Conservation (phyloP, 2,113 vertebrate species). For the Rhinolophus ferrumequinum region DNA sequence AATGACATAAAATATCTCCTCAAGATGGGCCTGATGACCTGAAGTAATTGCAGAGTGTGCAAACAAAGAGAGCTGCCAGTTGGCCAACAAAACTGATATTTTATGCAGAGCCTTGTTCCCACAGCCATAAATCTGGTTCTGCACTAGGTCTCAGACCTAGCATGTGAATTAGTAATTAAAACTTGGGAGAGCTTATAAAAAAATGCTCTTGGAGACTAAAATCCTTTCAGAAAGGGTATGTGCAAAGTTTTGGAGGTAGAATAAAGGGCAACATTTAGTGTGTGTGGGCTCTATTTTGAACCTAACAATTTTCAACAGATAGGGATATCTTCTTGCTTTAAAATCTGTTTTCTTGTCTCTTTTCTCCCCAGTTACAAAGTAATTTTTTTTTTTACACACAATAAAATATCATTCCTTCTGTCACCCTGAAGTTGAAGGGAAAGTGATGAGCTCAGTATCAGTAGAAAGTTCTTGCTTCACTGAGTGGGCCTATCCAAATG, state of each 20-base stretch:
- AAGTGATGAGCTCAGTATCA: not conserved
- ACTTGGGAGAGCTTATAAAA: constrained; percentile 66
- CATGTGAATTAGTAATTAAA: constrained; percentile 81
- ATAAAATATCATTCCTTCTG: not conserved
- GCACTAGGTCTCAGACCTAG: constrained; percentile 78
- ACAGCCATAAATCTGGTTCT: constrained; percentile 81
- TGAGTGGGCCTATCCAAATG: not conserved
- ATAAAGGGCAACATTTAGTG: not conserved
- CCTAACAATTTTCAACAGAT: not conserved
- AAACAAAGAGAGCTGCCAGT: constrained; percentile 83
- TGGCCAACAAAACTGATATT: constrained; percentile 79
- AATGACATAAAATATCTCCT: constrained; percentile 82
- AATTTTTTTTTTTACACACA: not conserved
- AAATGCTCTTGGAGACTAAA: constrained; percentile 32
- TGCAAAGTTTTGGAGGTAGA: not conserved
- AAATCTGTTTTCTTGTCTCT: not conserved
- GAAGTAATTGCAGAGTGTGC: constrained; percentile 84
- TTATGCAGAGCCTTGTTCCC: constrained; percentile 77
- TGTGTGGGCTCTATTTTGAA: not conserved
- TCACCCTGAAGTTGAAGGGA: not conserved
- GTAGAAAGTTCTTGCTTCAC: not conserved
- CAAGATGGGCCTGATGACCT: constrained; percentile 83
- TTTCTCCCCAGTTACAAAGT: not conserved
- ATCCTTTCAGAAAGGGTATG: not conserved
- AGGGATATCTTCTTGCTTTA: not conserved